Percentiles rank a stretch among this genome's conserved stretches.
phyloP scores from a whole-genome alignment of 2,888 invertebrate species.

The Xiphydria camelus region DNA sequence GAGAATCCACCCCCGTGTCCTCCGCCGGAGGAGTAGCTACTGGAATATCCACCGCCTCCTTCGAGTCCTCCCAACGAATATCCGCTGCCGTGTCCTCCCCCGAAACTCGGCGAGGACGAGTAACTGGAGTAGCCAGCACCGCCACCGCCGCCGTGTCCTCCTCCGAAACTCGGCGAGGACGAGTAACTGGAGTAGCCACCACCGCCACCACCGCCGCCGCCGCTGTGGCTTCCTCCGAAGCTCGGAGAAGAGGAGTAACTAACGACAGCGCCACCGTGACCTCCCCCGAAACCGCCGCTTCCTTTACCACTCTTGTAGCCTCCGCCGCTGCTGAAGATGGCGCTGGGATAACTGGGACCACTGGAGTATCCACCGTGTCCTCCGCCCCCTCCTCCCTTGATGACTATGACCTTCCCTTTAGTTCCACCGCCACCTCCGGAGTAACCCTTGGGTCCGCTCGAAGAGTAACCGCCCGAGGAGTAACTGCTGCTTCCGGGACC shows the following conservation, averaged over 20 bases:
- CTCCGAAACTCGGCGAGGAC: constrained; percentile 25
- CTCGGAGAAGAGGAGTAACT: constrained; percentile 30
- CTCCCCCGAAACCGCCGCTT: constrained; percentile 16
- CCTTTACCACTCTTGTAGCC: constrained; percentile 38
- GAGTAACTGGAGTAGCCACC: constrained; percentile 21
- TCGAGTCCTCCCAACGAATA: constrained; percentile 31
- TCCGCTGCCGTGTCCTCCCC: constrained; percentile 22
- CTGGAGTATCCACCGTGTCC: constrained; percentile 18
- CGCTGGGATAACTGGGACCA: constrained; percentile 16
- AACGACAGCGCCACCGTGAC: constrained; percentile 13
- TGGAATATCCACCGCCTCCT: constrained; percentile 21
- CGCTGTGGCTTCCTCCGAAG: constrained; percentile 12
- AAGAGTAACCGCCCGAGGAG: constrained; percentile 1
- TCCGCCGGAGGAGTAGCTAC: constrained; percentile 16
- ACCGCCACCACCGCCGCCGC: constrained; percentile 1
- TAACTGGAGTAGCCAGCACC: constrained; percentile 8
- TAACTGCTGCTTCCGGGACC: constrained; percentile 6
- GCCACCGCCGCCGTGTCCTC: constrained; percentile 5
- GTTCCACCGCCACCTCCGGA: constrained; percentile 22
- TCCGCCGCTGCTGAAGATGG: constrained; percentile 17
- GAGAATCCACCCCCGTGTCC: constrained; percentile 14
- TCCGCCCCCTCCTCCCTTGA: constrained; percentile 35
- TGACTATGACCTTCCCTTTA: constrained; percentile 37
- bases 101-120: too few species aligned
- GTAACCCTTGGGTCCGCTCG: constrained; percentile 9